A percentile compares a stretch with the other conserved stretches of the same genome.
Evolutionary conservation across 2,888 invertebrate species (phyloP).

Genomic region (Xanthia icteritia): DNA sequence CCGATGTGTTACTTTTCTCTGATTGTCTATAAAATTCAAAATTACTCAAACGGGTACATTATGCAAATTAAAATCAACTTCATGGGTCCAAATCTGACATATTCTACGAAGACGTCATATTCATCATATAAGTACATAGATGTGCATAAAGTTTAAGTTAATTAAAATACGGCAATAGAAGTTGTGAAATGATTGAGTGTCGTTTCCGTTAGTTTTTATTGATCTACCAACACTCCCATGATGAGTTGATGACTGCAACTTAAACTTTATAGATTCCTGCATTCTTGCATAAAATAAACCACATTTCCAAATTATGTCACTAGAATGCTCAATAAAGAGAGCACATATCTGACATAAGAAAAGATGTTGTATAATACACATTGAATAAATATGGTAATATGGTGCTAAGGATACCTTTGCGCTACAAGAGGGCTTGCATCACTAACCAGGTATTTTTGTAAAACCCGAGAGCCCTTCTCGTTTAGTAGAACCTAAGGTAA

Average conservation of each 20-base stretch:
- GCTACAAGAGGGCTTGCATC: conserved; percentile 62
- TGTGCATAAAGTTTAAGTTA: conserved; percentile 55
- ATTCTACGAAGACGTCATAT: conserved; percentile 63
- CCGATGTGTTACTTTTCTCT: conserved; percentile 67
- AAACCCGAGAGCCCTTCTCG: conserved; percentile 69
- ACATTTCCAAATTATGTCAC: background rate
- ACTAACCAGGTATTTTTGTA: conserved; percentile 67
- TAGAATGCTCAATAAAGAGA: background rate
- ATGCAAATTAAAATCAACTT: conserved; percentile 79
- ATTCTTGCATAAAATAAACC: conserved; percentile 13
- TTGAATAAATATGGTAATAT: background rate
- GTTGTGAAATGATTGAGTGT: conserved; percentile 62
- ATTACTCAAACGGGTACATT: conserved; percentile 81
- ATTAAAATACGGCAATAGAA: conserved; percentile 67
- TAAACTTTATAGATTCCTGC: conserved; percentile 35
- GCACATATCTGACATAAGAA: background rate
- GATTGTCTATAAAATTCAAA: conserved; percentile 82
- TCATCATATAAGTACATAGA: conserved; percentile 29
- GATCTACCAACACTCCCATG: conserved; percentile 54
- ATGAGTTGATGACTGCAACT: conserved; percentile 50
- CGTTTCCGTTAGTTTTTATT: conserved; percentile 74
- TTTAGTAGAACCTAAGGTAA: conserved; percentile 64
- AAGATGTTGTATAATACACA: background rate
- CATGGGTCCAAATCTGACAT: conserved; percentile 71
- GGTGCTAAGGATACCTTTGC: background rate